Percentiles rank a stretch among this genome's conserved stretches.
Evolutionary conservation across 2,113 vertebrate genomes (phyloP).

Genomic region (Motacilla tschutschensis): DNA sequence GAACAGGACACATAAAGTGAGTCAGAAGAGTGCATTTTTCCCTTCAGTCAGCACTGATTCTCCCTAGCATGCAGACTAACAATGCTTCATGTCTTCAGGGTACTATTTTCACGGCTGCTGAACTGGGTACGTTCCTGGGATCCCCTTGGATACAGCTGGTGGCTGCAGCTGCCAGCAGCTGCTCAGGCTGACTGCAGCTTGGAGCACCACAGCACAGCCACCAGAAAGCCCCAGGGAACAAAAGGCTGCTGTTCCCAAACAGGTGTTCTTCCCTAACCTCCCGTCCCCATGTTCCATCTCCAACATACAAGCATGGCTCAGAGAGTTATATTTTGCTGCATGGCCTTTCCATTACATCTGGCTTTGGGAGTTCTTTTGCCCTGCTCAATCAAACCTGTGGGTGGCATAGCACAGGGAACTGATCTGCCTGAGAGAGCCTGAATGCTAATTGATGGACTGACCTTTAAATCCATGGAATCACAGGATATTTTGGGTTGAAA

Average conservation of each 20-base stretch:
- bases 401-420: not conserved
- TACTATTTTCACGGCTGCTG: not conserved
- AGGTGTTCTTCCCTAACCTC: not conserved
- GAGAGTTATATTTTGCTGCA: not conserved
- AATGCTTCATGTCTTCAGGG: not conserved
- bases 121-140: not conserved
- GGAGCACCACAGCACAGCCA: not conserved
- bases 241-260: constrained; percentile 11
- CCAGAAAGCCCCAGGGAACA: not conserved
- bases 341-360: not conserved
- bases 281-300: not conserved
- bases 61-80: not conserved
- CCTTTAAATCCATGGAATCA: not conserved
- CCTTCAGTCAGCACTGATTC: not conserved
- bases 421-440: not conserved
- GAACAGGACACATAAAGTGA: not conserved
- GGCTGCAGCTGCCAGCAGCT: constrained; percentile 38
- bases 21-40: not conserved
- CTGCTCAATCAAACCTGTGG: not conserved
- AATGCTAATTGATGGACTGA: not conserved
- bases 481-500: not conserved
- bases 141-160: constrained; percentile 12
- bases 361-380: not conserved
- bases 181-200: not conserved
- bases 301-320: not conserved